Evolutionary conservation across 2,113 vertebrate genomes (phyloP), one percentile per base, ranked within the genome.

Genomic region (Ammodytes dubius): DNA sequence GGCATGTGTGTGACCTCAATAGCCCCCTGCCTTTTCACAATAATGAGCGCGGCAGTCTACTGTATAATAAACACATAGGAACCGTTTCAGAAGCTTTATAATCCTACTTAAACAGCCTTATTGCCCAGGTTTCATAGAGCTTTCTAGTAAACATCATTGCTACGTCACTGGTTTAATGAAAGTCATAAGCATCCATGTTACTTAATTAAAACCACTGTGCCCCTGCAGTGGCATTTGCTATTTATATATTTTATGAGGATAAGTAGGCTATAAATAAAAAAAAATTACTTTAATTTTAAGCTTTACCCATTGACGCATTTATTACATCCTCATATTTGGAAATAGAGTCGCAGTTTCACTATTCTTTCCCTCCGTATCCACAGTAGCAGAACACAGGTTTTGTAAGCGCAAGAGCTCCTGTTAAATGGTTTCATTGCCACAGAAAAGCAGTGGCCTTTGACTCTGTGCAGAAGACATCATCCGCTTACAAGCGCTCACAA

Each of bases 381-480:
- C 70, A 65, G 88, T 66, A 82, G 87, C 76, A 84, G 85, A 85
- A 75, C 35, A 17, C 53, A 10, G 74, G 46, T 85, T 92, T 82
- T 83, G 80, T 87, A 87, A 70, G 85, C 66, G 84, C 64, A 74
- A 49, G 57, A 58, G 89, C 84, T 89, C 87, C 83, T 69, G 85
- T 92, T 94, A 93, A 94, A 92, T 87, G 72, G 73, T 93, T 94
- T 94, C 91, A 93, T 76, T 91, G 92, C 88, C 84, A 64, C 83
- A 89, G 90, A 89, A 87, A 90, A 86, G 82, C 85, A 66, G 74
- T 82, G 90, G 58, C 92, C 91, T 94, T 92, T 95, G 93, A 95
- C 93, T 91, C 75, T 0, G 14, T 50, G 89, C 90, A 88, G 84
- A 93, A 90, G 84, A 89, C 90, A 94, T 94, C 89, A 91, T 91